phyloP scores from a whole-genome alignment of 92 coral and sea anemone genomes.

The Parazoanthus atlanticus region DNA sequence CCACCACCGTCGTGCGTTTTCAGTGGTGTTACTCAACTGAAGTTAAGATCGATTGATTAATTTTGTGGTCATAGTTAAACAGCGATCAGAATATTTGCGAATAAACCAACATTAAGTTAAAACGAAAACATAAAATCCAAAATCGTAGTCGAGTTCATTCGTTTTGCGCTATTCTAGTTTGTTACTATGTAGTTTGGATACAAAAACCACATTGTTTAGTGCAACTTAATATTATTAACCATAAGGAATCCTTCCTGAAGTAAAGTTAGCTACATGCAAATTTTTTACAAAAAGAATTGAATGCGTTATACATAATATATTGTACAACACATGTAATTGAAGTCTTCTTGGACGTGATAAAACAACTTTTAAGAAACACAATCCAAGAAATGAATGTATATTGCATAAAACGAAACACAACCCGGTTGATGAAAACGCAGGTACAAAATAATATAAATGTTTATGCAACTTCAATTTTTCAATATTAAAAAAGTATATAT shows the following conservation, averaged over 20 bases:
- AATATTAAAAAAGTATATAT: slow-evolving; percentile 29
- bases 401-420: background rate
- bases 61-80: background rate
- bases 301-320: background rate
- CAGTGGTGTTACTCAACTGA: background rate
- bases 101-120: slow-evolving; percentile 10
- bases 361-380: background rate
- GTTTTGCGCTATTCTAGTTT: background rate
- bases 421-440: background rate
- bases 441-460: slow-evolving; percentile 36
- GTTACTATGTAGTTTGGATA: slow-evolving; percentile 16
- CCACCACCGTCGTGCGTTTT: background rate
- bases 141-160: background rate
- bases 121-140: background rate
- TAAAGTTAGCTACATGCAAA: background rate
- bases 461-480: slow-evolving; percentile 38
- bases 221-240: background rate
- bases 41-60: slow-evolving; percentile 17
- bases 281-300: background rate
- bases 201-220: slow-evolving; percentile 36
- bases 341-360: background rate
- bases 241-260: background rate
- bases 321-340: background rate
- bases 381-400: background rate
- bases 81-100: slow-evolving; percentile 14